Conservation (phyloP, 2,797 vertebrate genomes). For the Adrianichthys oophorus region DNA sequence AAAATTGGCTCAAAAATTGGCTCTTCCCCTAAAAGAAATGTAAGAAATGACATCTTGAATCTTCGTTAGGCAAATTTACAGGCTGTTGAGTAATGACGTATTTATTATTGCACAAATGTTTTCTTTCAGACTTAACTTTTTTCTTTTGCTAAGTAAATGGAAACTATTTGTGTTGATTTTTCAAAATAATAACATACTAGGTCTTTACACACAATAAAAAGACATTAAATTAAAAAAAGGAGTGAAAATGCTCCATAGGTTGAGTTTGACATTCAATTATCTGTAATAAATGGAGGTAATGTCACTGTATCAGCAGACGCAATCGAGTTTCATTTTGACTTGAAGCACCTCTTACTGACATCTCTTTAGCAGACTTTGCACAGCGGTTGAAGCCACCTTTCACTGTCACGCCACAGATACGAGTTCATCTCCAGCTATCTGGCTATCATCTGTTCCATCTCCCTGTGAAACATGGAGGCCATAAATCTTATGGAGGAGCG, state of each 20-base stretch:
- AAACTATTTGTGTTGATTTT: no score
- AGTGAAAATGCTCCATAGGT: background rate
- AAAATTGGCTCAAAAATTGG: no score
- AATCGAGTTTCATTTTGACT: slow-evolving; percentile 24
- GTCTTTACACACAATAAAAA: background rate
- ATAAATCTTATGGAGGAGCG: slow-evolving; percentile 77
- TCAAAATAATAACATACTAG: no score
- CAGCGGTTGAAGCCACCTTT: slow-evolving; percentile 26
- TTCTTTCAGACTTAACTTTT: no score
- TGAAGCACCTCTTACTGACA: slow-evolving; percentile 23
- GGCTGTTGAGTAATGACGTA: no score
- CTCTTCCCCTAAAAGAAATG: no score
- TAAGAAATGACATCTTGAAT: no score
- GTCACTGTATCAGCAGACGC: slow-evolving; percentile 4
- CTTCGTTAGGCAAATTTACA: no score
- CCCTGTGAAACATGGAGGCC: slow-evolving; percentile 55
- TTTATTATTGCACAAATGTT: no score
- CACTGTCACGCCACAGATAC: slow-evolving; percentile 43
- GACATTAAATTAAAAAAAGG: background rate
- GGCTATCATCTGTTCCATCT: slow-evolving; percentile 61
- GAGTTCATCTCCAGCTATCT: slow-evolving; percentile 53
- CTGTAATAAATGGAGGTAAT: background rate
- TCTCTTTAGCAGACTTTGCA: slow-evolving; percentile 33
- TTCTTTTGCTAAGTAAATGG: no score
- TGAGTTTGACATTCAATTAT: background rate